phyloP scores from a whole-genome alignment of 2,797 vertebrate genomes.

The Gallinago solitaria region DNA sequence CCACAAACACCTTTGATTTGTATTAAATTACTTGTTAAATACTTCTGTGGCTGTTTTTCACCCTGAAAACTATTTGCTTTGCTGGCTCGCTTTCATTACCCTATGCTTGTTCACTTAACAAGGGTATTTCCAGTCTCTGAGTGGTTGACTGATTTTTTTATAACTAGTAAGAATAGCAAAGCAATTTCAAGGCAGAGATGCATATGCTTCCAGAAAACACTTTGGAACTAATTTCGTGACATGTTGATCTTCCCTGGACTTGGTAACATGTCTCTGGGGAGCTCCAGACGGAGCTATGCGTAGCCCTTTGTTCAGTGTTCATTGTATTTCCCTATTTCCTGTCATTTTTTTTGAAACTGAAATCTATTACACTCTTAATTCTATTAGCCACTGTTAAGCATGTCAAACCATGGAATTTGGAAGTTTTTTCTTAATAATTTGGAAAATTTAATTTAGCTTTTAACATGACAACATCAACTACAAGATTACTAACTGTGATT shows the following conservation, averaged over 20 bases:
- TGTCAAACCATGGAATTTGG: not conserved
- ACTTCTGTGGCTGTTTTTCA: not conserved
- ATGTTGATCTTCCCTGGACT: conserved; percentile 4
- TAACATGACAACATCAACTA: conserved; percentile 44
- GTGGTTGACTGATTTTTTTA: not conserved
- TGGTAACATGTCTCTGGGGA: not conserved
- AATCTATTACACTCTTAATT: conserved; percentile 46
- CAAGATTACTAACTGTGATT: conserved; percentile 38
- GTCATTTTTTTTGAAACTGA: conserved; percentile 30
- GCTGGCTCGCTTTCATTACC: not conserved
- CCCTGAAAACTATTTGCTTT: not conserved
- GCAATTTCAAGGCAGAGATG: conserved; percentile 14
- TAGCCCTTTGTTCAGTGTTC: not conserved
- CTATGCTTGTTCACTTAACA: not conserved
- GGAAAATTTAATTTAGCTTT: conserved; percentile 65
- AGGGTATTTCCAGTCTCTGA: not conserved
- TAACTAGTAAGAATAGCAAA: not conserved
- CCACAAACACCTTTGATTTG: not conserved
- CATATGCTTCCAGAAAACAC: not conserved
- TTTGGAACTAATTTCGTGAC: conserved; percentile 35
- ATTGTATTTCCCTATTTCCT: conserved; percentile 27
- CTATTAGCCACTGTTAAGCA: conserved; percentile 39
- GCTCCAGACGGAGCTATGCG: not conserved
- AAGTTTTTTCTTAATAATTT: not conserved
- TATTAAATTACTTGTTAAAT: not conserved